A percentile compares a stretch with the other conserved stretches of the same genome.
Conservation (phyloP, 2,113 vertebrate genomes). For the Arizona elegans region DNA sequence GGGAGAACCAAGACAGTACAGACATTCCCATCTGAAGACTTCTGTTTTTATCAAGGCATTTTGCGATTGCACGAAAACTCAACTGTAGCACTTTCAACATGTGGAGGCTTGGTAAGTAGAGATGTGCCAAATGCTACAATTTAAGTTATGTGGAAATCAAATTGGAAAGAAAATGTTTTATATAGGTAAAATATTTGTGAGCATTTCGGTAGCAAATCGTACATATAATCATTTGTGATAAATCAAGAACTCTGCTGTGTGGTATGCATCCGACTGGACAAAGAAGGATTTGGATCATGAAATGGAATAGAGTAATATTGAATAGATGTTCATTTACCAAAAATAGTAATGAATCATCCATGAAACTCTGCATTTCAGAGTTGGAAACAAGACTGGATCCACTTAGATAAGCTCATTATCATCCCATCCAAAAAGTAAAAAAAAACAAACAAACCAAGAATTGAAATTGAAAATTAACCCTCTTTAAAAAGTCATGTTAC, state of each 20-base stretch:
- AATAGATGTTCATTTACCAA: neutral
- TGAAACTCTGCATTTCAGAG: neutral
- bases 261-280: neutral
- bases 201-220: neutral
- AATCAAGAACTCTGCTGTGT: neutral
- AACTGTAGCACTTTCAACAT: conserved; percentile 85
- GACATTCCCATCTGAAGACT: conserved; percentile 69
- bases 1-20: conserved; percentile 72
- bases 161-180: neutral
- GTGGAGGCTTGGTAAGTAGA: conserved; percentile 84
- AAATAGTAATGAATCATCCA: neutral
- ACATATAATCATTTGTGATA: neutral
- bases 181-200: neutral
- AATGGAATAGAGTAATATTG: neutral
- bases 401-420: neutral
- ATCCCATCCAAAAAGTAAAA: neutral
- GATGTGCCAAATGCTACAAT: neutral
- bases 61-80: conserved; percentile 78
- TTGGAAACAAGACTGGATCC: neutral
- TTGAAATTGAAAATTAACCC: neutral
- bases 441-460: neutral
- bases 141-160: neutral
- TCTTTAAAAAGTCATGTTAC: neutral
- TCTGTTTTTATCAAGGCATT: conserved; percentile 87
- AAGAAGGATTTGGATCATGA: neutral